phyloP scores from a whole-genome alignment of 2,113 vertebrate species.

The Nibea albiflora region DNA sequence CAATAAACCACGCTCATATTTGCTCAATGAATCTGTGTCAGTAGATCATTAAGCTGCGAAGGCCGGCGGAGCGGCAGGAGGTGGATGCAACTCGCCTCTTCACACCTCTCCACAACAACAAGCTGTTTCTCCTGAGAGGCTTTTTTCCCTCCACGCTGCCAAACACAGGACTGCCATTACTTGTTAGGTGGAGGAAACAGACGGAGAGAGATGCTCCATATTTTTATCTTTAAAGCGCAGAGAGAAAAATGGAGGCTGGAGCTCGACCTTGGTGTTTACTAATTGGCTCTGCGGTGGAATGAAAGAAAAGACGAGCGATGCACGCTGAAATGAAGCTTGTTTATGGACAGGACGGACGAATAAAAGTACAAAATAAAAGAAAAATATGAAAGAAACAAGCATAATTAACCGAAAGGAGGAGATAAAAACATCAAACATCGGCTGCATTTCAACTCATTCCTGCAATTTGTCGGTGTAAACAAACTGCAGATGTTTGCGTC shows the following conservation, averaged over 20 bases:
- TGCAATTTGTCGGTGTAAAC: conserved; percentile 25
- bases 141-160: not conserved
- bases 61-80: conserved; percentile 10
- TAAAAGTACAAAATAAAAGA: not conserved
- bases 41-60: conserved; percentile 76
- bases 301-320: not conserved
- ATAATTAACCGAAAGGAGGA: not conserved
- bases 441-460: conserved; percentile 19
- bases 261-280: conserved; percentile 38
- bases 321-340: not conserved
- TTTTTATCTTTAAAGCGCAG: conserved; percentile 40
- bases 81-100: conserved; percentile 16
- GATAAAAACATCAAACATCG: conserved; percentile 16
- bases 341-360: not conserved
- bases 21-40: conserved; percentile 68
- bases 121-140: conserved; percentile 22
- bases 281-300: conserved; percentile 40
- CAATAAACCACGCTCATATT: conserved; percentile 44
- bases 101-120: conserved; percentile 29
- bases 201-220: not conserved
- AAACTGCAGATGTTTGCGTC: not conserved
- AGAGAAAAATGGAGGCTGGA: not conserved
- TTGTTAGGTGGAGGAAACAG: not conserved
- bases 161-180: conserved; percentile 40
- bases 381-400: not conserved